phyloP scores from a whole-genome alignment of 1,140 invertebrate species.

The Kradibia gibbosae region DNA sequence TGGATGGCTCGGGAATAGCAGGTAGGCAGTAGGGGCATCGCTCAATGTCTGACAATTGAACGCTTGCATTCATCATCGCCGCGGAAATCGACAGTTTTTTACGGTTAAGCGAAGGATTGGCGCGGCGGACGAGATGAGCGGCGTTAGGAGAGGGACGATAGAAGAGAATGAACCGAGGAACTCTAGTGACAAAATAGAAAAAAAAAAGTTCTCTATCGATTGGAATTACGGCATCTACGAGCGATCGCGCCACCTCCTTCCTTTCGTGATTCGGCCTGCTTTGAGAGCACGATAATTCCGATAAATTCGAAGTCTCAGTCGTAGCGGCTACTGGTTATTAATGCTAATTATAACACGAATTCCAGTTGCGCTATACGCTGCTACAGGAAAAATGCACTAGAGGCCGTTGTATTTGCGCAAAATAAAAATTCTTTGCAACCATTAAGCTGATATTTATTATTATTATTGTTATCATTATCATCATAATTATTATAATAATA shows the following conservation, averaged over 20 bases:
- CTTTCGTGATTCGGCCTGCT: not conserved
- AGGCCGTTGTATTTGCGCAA: not conserved
- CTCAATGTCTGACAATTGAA: constrained; percentile 5
- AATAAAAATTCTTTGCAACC: not conserved
- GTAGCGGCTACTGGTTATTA: not conserved
- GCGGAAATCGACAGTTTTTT: constrained; percentile 19
- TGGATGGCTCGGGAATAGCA: not conserved
- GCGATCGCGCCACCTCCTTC: not conserved
- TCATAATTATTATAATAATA: too few relatives aligned
- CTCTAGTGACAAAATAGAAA: not conserved
- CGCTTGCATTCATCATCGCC: constrained; percentile 27
- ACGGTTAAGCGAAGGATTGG: not conserved
- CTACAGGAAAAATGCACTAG: not conserved
- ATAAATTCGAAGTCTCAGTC: not conserved
- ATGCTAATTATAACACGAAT: constrained; percentile 25
- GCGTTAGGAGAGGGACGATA: too few relatives aligned
- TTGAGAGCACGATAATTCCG: not conserved
- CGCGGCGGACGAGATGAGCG: too few relatives aligned
- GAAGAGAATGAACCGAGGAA: not conserved
- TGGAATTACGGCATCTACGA: not conserved
- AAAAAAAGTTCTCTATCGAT: not conserved
- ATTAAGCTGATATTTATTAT: constrained; percentile 2
- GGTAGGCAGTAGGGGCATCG: constrained; percentile 11
- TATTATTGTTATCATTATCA: too few relatives aligned
- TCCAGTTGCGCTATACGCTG: not conserved